Base-by-base conservation (phyloP, 2,888 invertebrate species). In the Aleiodes testaceus region DNA sequence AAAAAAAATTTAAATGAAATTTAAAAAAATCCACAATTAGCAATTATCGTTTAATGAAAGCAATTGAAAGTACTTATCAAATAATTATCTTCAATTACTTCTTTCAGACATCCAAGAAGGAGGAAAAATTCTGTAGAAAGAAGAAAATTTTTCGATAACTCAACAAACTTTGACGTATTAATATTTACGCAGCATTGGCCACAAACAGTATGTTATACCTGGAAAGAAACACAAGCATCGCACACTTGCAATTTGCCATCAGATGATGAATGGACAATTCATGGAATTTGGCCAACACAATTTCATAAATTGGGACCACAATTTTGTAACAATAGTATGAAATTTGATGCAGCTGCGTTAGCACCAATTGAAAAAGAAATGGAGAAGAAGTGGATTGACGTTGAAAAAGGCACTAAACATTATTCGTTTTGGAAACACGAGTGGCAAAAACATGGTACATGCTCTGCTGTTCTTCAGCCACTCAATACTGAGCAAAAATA, bases 111-210 rank as follows among this genome's bases (percentile, higher is more conserved):
- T 26, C 20, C 16, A 9, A 55, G 55, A 36, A 66, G 70, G 42
- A 53, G 36, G 42, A 64, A 69, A 52, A 6, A 9, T 26, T 0
- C 26, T 12, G n/a, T 1, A 20, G 61, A 63, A 61, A 18, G 16
- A 16, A n/a, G 12, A 63, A 26, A 30, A 44, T 9, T 14, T 3
- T 11, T 9, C 3, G 69, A 66, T 2, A 68, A 63, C 16, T 73
- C 78, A 0, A 76, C 89, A 50, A 89, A 91, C 11, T 95, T 94
- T 91, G 95, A 96, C 84, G 87, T 93, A 52, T 81, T 96, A 6
- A 91, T 96, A 73, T 96, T 94, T 82, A 94, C 94, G 0, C 95
- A 95, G 85, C 91, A 91, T 79, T 96, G 95, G 95, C 95, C 95
- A 0, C 89, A 90, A 49, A 92, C 93, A 0, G 90, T 92, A 1